Base-by-base conservation (phyloP, 2,888 invertebrate genomes). In the Rotaria socialis region DNA sequence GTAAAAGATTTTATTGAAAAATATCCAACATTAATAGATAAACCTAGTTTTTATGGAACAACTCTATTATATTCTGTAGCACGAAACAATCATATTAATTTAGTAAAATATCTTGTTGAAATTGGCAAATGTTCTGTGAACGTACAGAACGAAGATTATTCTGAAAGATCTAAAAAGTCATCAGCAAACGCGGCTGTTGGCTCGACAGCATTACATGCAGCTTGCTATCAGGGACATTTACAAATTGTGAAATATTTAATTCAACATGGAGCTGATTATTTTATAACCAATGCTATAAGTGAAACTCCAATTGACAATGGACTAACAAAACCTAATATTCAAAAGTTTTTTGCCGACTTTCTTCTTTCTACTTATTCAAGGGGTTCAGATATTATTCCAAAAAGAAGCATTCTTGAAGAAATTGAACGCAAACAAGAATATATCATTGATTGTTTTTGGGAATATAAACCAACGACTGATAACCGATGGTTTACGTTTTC, bases 221-320 rank as follows among this genome's bases (percentile, higher is more conserved):
- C 80, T 11, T 47, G 80, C 47, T 80, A 4, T 47, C 41, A 80
- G 4, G 43, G 43, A 47, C 47, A n/a, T 24, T 80, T 80, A 14
- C 1, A 80, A 8, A 80, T 47, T 43, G 80, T 80, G 2, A 10
- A 80, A 47, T 80, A 47, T n/a, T 16, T 80, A 22, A 43, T 80
- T 80, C 22, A 80, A 47, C 80, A 80, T 80, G 80, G 80, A n/a
- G 80, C 10, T 47, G 80, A 80, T n/a, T 80, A 80, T 80, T 80
- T 80, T n/a, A 47, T 24, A 24, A 14, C 8, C 19, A 80, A 80
- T 47, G 2, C 3, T 47, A n/a, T 19, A 11, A 1, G 7, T 43
- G 80, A 80, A 80, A 47, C 43, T 0, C 43, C 80, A n/a, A 43
- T 80, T n/a, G 24, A 47, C 2, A 80, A 80, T 80, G 80, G 24